Conservation (phyloP, 2,797 vertebrate genomes). For the Sylvia borin region DNA sequence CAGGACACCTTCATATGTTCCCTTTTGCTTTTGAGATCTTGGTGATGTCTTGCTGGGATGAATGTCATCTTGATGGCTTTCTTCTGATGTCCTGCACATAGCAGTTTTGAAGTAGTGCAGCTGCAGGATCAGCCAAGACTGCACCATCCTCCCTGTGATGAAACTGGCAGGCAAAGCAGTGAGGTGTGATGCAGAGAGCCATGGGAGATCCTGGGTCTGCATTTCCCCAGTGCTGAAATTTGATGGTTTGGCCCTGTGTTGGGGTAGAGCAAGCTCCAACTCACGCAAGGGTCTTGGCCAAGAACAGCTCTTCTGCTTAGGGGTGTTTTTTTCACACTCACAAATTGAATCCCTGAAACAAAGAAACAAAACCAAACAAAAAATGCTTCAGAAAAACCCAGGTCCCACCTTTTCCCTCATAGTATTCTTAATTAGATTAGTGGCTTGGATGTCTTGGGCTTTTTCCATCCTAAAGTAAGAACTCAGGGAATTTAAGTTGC, state of each 20-base stretch:
- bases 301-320: not conserved
- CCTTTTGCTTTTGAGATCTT: not conserved
- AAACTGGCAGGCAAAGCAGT: not conserved
- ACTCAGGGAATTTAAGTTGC: not conserved
- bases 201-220: not conserved
- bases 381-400: not conserved
- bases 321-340: not conserved
- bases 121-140: not conserved
- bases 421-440: not conserved
- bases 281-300: not conserved
- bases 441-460: not conserved
- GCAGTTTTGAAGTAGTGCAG: not conserved
- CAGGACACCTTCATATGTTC: not conserved
- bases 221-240: accelerated
- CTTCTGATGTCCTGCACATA: not conserved
- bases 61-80: not conserved
- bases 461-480: not conserved
- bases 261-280: not conserved
- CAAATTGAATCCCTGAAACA: not conserved
- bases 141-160: accelerated
- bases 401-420: not conserved
- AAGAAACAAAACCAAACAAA: not conserved
- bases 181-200: not conserved
- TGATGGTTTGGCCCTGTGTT: not conserved
- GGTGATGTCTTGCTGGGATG: not conserved